phyloP scores from a whole-genome alignment of 2,113 vertebrate genomes.

The Collichthys lucidus region DNA sequence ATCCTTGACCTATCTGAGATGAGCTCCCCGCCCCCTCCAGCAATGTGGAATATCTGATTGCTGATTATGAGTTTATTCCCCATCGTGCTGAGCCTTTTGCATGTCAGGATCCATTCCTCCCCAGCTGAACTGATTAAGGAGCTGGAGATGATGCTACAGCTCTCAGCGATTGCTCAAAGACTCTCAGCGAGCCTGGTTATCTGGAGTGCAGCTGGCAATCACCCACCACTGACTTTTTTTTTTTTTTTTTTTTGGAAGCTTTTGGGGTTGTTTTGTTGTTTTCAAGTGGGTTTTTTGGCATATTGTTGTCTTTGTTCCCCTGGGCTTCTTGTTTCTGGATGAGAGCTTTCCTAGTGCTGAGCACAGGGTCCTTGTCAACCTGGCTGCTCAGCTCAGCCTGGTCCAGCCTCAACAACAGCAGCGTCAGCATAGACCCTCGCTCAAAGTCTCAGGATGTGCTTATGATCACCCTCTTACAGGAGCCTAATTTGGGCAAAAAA shows the following conservation, averaged over 20 bases:
- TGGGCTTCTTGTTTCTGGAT: constrained; percentile 85
- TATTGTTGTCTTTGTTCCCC: constrained; percentile 84
- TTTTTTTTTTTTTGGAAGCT: constrained; percentile 72
- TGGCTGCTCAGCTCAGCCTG: constrained; percentile 72
- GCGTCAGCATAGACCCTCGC: constrained; percentile 77
- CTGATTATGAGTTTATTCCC: constrained; percentile 86
- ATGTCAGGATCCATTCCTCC: constrained; percentile 79
- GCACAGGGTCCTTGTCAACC: constrained; percentile 84
- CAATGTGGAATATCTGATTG: constrained; percentile 84
- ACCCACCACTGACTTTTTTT: constrained; percentile 78
- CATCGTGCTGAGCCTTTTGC: constrained; percentile 79
- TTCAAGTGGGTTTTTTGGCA: constrained; percentile 79
- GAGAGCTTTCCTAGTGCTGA: constrained; percentile 85
- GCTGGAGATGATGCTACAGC: constrained; percentile 80
- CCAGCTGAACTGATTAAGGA: constrained; percentile 83
- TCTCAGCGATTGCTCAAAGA: constrained; percentile 76
- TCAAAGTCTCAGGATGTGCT: constrained; percentile 72
- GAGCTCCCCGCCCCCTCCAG: constrained; percentile 73
- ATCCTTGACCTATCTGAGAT: constrained; percentile 84
- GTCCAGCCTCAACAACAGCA: constrained; percentile 71
- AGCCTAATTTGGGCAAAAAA: constrained; percentile 66
- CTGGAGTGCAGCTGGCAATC: constrained; percentile 84
- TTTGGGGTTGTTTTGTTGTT: constrained; percentile 83
- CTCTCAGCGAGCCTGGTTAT: constrained; percentile 77
- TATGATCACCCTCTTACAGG: constrained; percentile 68